phyloP scores from a whole-genome alignment of 35 echinoderm and acorn worm genomes.

The Apostichopus californicus region DNA sequence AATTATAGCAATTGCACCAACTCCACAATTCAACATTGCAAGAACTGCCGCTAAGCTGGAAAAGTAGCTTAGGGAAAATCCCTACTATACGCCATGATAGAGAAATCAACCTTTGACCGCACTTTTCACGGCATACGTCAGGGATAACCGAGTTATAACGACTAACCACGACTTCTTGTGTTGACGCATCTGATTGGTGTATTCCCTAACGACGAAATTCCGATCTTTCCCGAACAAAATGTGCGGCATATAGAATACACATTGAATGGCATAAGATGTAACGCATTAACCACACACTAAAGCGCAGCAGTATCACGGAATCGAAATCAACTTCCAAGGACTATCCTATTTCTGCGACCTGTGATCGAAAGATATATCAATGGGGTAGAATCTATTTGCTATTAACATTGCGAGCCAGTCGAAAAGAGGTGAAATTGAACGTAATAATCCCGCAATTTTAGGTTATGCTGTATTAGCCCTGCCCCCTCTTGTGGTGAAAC shows the following conservation, averaged over 20 bases:
- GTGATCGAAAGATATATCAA: conserved; percentile 28
- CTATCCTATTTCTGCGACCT: conserved; percentile 5
- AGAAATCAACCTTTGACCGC: neutral
- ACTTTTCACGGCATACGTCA: neutral
- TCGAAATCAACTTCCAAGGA: neutral
- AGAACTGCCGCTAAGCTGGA: no score
- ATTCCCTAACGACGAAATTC: conserved; percentile 49
- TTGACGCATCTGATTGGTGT: conserved; percentile 14
- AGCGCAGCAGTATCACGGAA: neutral
- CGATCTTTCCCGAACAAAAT: conserved; percentile 17
- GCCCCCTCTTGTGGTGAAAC: conserved; percentile 43
- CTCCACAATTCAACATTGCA: no score
- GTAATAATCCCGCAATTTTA: conserved; percentile 28
- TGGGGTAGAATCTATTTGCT: conserved; percentile 17
- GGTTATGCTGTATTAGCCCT: conserved; percentile 43
- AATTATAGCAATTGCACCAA: no score
- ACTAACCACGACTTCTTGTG: neutral
- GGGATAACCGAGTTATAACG: neutral
- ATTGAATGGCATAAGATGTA: conserved; percentile 26
- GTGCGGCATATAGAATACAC: conserved; percentile 26
- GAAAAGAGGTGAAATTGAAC: neutral
- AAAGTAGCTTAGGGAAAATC: conserved; percentile 20
- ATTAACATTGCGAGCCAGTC: neutral
- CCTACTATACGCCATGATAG: conserved; percentile 24
- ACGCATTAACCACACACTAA: conserved; percentile 2